These are phyloP conservation scores for Planiliza haematocheilus DNA, from an alignment of 2,113 vertebrate species.

Conservation along the genomic window DNA sequence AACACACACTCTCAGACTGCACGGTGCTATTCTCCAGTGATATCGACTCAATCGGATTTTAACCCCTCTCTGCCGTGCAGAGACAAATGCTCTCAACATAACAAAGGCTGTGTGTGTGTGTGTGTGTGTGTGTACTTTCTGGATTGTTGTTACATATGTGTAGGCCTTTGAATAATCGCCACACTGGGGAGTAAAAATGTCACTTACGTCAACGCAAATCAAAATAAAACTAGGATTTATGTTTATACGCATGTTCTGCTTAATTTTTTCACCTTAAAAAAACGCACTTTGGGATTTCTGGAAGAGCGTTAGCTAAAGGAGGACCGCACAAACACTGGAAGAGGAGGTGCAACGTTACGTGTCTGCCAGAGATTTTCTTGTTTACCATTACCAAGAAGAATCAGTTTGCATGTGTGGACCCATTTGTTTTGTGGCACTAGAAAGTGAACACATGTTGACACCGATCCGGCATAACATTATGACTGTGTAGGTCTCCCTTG, in stretches of 20 bases:
- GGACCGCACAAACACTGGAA: no score
- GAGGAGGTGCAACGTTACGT: no score
- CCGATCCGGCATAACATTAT: no score
- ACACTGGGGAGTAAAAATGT: constrained; percentile 56
- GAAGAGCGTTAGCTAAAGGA: neutral
- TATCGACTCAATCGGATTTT: constrained; percentile 81
- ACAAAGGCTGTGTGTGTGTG: constrained; percentile 76
- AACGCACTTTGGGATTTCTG: constrained; percentile 6
- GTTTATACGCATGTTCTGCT: constrained; percentile 14
- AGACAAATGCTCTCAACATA: constrained; percentile 81
- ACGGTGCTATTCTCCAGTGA: constrained; percentile 78
- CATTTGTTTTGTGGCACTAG: no score
- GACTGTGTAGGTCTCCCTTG: no score
- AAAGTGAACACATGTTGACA: no score
- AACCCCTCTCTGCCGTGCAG: constrained; percentile 77
- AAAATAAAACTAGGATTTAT: constrained; percentile 44
- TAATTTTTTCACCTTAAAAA: constrained; percentile 16
- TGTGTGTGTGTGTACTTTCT: constrained; percentile 57
- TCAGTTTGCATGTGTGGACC: no score
- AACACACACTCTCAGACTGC: constrained; percentile 56
- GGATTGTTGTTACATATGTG: constrained; percentile 49
- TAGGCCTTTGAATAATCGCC: constrained; percentile 56
- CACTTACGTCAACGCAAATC: constrained; percentile 52
- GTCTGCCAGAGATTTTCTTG: no score
- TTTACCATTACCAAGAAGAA: no score